Percentiles rank a stretch among this genome's conserved stretches.
These are phyloP conservation scores for Limenitis camilla DNA, from an alignment of 2,888 invertebrate genomes.

Conservation along the genomic window DNA sequence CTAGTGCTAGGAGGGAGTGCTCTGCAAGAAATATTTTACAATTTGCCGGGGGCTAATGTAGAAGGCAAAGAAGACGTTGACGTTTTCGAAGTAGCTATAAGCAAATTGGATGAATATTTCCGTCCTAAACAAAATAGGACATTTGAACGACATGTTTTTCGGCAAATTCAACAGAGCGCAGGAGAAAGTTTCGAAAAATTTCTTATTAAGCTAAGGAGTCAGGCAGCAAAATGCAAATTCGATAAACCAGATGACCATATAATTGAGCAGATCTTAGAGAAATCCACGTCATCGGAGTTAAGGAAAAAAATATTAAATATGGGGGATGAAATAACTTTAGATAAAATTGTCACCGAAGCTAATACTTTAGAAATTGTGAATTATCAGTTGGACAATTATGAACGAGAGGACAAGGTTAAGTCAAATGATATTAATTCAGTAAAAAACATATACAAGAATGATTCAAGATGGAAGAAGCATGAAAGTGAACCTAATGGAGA, in stretches of 20 bases:
- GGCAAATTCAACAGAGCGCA: conserved; percentile 8
- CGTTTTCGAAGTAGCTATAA: conserved; percentile 13
- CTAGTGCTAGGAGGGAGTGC: conserved; percentile 25
- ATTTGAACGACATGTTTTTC: conserved; percentile 11
- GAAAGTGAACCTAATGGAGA: too few species aligned
- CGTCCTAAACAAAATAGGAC: too few species aligned
- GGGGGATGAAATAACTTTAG: not conserved
- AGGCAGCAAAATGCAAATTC: too few species aligned
- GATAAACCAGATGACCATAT: too few species aligned
- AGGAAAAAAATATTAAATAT: not conserved
- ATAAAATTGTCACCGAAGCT: conserved; percentile 1
- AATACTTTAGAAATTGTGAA: conserved; percentile 5
- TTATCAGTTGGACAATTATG: not conserved
- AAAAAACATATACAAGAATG: conserved; percentile 2
- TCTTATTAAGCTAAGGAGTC: conserved; percentile 1
- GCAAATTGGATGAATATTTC: conserved; percentile 12
- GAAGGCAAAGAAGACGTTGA: not conserved
- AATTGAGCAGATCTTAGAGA: conserved; percentile 3
- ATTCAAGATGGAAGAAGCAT: not conserved
- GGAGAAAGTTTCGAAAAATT: conserved; percentile 12
- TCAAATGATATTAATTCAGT: not conserved
- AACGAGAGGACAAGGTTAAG: not conserved
- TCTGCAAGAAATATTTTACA: conserved; percentile 32
- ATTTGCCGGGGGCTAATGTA: conserved; percentile 26
- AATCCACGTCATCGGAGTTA: not conserved